Evolutionary conservation across 2,888 invertebrate species (phyloP).

Genomic region (Ormyrus thymus): DNA sequence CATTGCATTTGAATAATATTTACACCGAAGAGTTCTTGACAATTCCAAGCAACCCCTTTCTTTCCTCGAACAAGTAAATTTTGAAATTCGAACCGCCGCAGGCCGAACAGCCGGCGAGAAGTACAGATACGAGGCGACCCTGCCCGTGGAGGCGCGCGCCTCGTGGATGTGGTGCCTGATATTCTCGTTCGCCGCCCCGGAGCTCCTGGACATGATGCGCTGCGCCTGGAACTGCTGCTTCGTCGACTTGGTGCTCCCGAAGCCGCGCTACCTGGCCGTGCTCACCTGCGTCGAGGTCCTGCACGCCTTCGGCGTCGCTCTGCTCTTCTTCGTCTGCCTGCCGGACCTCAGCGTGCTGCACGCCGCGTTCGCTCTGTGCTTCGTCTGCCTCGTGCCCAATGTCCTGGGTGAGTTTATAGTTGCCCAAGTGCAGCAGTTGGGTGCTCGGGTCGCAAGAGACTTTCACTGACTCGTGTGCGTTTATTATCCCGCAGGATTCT

Average conservation of each 20-base stretch:
- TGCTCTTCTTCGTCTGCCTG: slow-evolving; percentile 85
- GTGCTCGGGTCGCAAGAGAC: not conserved
- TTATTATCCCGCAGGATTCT: not conserved
- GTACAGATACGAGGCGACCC: slow-evolving; percentile 3
- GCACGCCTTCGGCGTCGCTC: slow-evolving; percentile 85
- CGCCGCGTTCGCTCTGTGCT: slow-evolving; percentile 89
- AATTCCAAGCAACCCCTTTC: not conserved
- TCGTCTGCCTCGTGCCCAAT: slow-evolving; percentile 88
- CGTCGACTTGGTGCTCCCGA: slow-evolving; percentile 78
- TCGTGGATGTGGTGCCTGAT: slow-evolving; percentile 89
- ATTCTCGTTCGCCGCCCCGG: slow-evolving; percentile 86
- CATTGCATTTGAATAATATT: too few species aligned
- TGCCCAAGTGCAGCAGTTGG: not conserved
- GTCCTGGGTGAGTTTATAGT: slow-evolving; percentile 78
- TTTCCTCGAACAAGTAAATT: slow-evolving; percentile 18
- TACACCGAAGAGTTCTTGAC: too few species aligned
- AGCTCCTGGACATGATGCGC: slow-evolving; percentile 84
- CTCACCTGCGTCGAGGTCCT: slow-evolving; percentile 86
- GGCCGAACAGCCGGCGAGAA: slow-evolving; percentile 13
- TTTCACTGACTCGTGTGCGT: not conserved
- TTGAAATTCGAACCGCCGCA: not conserved
- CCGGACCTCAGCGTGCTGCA: slow-evolving; percentile 89
- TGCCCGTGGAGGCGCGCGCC: not conserved
- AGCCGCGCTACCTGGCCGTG: slow-evolving; percentile 77
- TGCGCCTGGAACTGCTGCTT: slow-evolving; percentile 82